These are phyloP conservation scores for Montipora capricornis DNA, from an alignment of 64 coral and sea anemone genomes.

Conservation along the genomic window DNA sequence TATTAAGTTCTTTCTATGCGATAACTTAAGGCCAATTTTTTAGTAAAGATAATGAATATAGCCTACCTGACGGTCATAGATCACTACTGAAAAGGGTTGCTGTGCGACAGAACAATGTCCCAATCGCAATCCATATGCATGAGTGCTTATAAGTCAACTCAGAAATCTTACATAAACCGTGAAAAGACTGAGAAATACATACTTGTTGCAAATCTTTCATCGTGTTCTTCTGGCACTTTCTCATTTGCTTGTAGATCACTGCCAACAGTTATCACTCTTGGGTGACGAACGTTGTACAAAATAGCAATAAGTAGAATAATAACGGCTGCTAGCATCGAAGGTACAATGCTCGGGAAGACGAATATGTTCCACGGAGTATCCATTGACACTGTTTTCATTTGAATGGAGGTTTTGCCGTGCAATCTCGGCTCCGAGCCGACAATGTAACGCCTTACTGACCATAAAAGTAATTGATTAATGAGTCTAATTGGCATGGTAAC, in stretches of 20 bases:
- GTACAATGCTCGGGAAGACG: background rate
- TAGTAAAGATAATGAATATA: too few species aligned
- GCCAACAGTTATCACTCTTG: background rate
- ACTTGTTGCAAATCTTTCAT: constrained; percentile 48
- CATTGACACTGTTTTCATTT: background rate
- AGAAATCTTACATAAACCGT: background rate
- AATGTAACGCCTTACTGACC: background rate
- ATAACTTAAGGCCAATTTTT: too few species aligned
- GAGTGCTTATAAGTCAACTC: too few species aligned
- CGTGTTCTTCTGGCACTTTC: constrained; percentile 24
- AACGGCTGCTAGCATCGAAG: background rate
- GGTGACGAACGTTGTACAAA: constrained; percentile 4
- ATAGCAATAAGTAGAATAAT: constrained; percentile 10
- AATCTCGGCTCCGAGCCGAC: background rate
- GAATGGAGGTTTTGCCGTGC: background rate
- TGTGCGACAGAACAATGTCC: too few species aligned
- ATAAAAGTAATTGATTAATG: too few species aligned
- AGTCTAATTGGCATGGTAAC: too few species aligned
- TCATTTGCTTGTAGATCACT: background rate
- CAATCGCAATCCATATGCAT: too few species aligned
- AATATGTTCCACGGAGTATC: background rate
- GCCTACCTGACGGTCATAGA: too few species aligned
- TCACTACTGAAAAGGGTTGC: too few species aligned
- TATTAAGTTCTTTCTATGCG: too few species aligned
- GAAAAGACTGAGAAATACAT: background rate